phyloP scores from a whole-genome alignment of 1,140 invertebrate genomes.

The Propsilocerus akamusi region DNA sequence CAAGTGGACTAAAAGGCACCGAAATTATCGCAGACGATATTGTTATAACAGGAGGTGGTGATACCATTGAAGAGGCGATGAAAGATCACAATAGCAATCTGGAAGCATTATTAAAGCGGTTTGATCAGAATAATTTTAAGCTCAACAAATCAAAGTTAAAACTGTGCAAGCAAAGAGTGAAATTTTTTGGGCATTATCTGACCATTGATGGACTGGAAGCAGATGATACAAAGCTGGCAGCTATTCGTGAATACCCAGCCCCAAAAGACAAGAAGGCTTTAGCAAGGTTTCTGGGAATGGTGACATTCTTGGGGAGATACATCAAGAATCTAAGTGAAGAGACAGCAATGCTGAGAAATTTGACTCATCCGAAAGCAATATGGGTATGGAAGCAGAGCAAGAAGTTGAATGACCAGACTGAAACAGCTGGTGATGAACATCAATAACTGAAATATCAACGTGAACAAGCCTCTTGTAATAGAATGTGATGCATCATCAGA shows the following conservation, averaged over 20 bases:
- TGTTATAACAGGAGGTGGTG: constrained; percentile 15
- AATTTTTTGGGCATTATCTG: constrained; percentile 19
- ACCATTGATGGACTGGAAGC: constrained; percentile 16
- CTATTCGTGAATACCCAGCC: constrained; percentile 21
- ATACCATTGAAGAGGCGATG: too few species aligned
- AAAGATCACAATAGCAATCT: too few species aligned
- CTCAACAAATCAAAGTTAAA: constrained; percentile 15
- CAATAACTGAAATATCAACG: constrained; percentile 15
- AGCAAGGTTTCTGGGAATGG: constrained; percentile 22
- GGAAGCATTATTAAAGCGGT: constrained; percentile 11
- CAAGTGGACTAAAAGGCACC: constrained; percentile 10
- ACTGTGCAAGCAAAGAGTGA: constrained; percentile 10
- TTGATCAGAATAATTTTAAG: constrained; percentile 11
- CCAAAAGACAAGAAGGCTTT: too few species aligned
- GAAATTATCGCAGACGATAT: constrained; percentile 16
- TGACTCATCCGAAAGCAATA: constrained; percentile 21
- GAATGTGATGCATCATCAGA: constrained; percentile 8
- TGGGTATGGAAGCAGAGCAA: constrained; percentile 20
- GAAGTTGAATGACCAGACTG: constrained; percentile 15
- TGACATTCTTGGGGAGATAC: constrained; percentile 22
- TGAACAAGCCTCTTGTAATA: constrained; percentile 8
- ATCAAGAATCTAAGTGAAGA: constrained; percentile 21
- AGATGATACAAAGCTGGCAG: constrained; percentile 16
- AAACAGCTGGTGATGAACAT: constrained; percentile 12
- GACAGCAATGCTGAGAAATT: constrained; percentile 17